A percentile compares a stretch with the other conserved stretches of the same genome.
These are phyloP conservation scores for Euproctis similis DNA, from an alignment of 2,888 invertebrate species.

Conservation along the genomic window DNA sequence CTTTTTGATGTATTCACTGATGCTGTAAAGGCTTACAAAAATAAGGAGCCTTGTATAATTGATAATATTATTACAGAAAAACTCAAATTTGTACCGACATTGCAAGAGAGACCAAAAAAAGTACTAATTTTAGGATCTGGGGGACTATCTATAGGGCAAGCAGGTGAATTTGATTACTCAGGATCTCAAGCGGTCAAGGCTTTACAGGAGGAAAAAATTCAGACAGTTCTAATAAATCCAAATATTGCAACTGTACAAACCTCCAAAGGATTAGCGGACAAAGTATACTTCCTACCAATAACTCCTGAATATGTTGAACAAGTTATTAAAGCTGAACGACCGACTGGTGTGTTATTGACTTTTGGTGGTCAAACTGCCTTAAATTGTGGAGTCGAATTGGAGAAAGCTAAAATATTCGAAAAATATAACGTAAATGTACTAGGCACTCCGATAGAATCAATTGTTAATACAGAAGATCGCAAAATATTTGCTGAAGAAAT, in stretches of 20 bases:
- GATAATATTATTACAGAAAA: conserved; percentile 72
- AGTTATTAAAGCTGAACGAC: conserved; percentile 96
- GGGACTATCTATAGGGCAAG: conserved; percentile 98
- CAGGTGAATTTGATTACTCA: conserved; percentile 99
- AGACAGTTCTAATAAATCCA: conserved; percentile 97
- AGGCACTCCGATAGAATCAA: conserved; percentile 97
- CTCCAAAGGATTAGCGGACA: conserved; percentile 97
- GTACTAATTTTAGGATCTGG: conserved; percentile 94
- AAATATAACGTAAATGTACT: conserved; percentile 92
- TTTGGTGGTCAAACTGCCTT: conserved; percentile 99
- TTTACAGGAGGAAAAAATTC: conserved; percentile 93
- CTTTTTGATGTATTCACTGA: conserved; percentile 96
- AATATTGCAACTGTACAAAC: conserved; percentile 99
- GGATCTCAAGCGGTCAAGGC: conserved; percentile 99
- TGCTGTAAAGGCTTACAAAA: conserved; percentile 68
- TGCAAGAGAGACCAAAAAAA: conserved; percentile 76
- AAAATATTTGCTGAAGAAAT: conserved; percentile 96
- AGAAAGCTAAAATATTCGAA: conserved; percentile 87
- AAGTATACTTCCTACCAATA: conserved; percentile 97
- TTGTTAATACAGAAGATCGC: conserved; percentile 97
- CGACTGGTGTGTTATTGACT: conserved; percentile 96
- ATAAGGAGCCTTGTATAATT: conserved; percentile 49
- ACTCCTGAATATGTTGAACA: conserved; percentile 97
- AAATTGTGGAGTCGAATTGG: conserved; percentile 96
- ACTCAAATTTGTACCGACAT: conserved; percentile 56